Evolutionary conservation across 2,797 vertebrate species (phyloP).

Genomic region (Sebastes matsubarae): DNA sequence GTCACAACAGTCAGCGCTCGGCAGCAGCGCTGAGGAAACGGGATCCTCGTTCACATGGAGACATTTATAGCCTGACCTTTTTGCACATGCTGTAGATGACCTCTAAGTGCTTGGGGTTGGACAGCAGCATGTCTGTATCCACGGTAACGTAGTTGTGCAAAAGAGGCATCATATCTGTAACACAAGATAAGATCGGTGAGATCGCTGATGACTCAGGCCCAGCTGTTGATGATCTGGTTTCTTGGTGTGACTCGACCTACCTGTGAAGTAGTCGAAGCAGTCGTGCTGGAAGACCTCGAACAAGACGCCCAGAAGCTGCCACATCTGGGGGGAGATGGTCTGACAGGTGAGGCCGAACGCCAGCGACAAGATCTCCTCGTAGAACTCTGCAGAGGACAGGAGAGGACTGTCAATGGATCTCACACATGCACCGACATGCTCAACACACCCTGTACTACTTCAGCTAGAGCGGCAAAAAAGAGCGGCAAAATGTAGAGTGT

Average conservation of each 20-base stretch:
- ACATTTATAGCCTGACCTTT: slow-evolving; percentile 85
- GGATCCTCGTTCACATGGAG: background rate
- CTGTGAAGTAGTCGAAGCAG: slow-evolving; percentile 97
- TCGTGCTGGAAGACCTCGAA: slow-evolving; percentile 96
- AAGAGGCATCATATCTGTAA: slow-evolving; percentile 98
- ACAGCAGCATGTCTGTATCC: slow-evolving; percentile 92
- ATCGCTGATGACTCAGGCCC: no score
- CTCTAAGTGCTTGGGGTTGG: slow-evolving; percentile 94
- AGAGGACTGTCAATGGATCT: background rate
- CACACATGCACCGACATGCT: background rate
- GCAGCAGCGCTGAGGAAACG: background rate
- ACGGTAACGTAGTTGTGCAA: slow-evolving; percentile 97
- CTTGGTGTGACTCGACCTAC: slow-evolving; percentile 60
- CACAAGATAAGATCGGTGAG: background rate
- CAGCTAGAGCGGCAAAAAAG: no score
- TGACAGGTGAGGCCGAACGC: slow-evolving; percentile 96
- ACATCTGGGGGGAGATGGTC: slow-evolving; percentile 95
- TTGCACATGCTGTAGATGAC: slow-evolving; percentile 98
- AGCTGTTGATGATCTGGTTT: no score
- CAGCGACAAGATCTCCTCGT: slow-evolving; percentile 96
- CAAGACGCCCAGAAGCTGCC: slow-evolving; percentile 94
- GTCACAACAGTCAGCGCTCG: background rate
- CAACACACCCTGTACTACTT: background rate
- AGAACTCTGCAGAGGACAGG: slow-evolving; percentile 88
- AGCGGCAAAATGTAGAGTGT: no score